phyloP scores from a whole-genome alignment of 1,140 invertebrate genomes.

The silkworm (Bombyx mori) region DNA sequence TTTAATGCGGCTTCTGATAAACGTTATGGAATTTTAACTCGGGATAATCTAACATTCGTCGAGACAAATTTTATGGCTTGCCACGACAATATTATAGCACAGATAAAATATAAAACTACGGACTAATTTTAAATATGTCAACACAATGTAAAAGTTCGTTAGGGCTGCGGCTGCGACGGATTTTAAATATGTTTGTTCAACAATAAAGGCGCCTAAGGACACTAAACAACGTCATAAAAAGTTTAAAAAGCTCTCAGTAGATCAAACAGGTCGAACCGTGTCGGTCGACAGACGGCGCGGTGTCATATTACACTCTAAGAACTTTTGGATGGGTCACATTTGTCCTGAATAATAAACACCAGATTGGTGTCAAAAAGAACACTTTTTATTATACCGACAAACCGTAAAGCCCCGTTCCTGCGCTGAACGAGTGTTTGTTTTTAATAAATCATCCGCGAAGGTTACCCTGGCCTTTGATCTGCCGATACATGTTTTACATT shows the following conservation, averaged over 20 bases:
- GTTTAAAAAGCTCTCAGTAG: conserved; percentile 70
- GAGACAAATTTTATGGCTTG: too few relatives aligned
- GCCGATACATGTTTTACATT: conserved; percentile 21
- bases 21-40: conserved; percentile 4
- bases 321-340: conserved; percentile 47
- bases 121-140: conserved; percentile 9
- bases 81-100: too few relatives aligned
- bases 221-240: conserved; percentile 69
- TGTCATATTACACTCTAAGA: conserved; percentile 48
- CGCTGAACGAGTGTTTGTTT: conserved; percentile 39
- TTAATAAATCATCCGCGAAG: conserved; percentile 55
- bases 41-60: too few relatives aligned
- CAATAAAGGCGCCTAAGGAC: conserved; percentile 62
- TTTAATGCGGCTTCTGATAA: conserved; percentile 9
- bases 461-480: conserved; percentile 38
- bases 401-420: conserved; percentile 45
- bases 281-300: conserved; percentile 54
- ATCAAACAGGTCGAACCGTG: conserved; percentile 65
- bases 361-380: conserved; percentile 67
- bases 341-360: conserved; percentile 66
- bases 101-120: neutral
- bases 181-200: conserved; percentile 61
- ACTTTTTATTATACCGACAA: conserved; percentile 65
- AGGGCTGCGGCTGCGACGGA: conserved; percentile 29
- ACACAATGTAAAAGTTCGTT: conserved; percentile 32